Evolutionary conservation across 2,797 vertebrate species (phyloP).

Genomic region (Manis javanica): DNA sequence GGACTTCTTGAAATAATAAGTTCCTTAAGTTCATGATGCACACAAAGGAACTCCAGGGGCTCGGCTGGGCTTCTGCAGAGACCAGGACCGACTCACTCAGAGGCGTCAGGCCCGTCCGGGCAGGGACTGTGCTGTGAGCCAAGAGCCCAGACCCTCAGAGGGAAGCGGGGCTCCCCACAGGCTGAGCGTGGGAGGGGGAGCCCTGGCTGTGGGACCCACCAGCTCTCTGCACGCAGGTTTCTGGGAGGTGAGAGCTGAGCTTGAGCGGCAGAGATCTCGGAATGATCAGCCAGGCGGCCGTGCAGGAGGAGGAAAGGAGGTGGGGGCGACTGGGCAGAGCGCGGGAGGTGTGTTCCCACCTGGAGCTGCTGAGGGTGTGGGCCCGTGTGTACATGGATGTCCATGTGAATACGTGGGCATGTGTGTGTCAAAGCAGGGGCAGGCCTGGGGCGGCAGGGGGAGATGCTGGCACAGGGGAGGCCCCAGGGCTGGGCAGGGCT

Average conservation of each 20-base stretch:
- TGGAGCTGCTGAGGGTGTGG: not conserved
- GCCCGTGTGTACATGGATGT: too few relatives aligned
- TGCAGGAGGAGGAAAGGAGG: not conserved
- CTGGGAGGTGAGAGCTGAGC: not conserved
- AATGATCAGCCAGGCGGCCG: not conserved
- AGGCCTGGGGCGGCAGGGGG: not conserved
- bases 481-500: not conserved
- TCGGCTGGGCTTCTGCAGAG: not conserved
- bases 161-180: not conserved
- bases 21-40: not conserved
- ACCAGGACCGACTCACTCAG: not conserved
- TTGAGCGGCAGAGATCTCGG: not conserved
- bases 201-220: rapidly evolving
- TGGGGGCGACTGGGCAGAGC: not conserved
- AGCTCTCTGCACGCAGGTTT: rapidly evolving
- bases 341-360: not conserved
- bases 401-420: not conserved
- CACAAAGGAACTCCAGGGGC: not conserved
- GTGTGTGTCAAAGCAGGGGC: not conserved
- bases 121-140: not conserved
- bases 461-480: not conserved
- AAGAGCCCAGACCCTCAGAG: too few relatives aligned
- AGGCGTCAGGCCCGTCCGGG: not conserved
- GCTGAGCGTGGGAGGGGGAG: too few relatives aligned
- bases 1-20: not conserved